Evolutionary conservation across 2,888 invertebrate species (phyloP), one percentile per base, ranked within the genome.

Genomic region (Netelia virgata): DNA sequence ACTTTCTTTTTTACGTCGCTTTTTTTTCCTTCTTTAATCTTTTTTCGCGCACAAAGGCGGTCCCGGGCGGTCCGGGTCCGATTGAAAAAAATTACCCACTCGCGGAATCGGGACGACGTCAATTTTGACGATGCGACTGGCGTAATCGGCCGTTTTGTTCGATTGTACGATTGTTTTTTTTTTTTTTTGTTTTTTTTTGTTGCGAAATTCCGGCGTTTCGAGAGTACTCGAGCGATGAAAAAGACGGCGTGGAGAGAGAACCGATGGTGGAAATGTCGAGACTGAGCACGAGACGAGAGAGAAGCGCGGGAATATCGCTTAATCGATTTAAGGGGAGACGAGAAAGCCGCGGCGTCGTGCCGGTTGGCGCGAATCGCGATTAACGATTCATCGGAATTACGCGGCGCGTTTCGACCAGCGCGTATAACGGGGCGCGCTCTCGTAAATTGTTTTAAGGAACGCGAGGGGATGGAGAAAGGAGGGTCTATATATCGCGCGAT

Each of bases 361-460:
- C 41, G 43, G 3, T n/a, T 20, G 66, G 47, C 47, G 66, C 14
- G 57, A 78, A 84, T 84, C 84, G 28, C 28, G 84, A 84, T 82
- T 84, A 84, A 82, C 78, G 82, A 84, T 84, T 84, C 84, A 78
- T 82, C 82, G 75, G 64, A 78, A 78, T 84, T 78, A 82, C 78
- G 78, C 77, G 78, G 78, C 77, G 78, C 74, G 43, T 79, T 84
- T 78, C 63, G 84, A 70, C 84, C 78, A 72, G 70, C 76, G 57
- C 57, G 57, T 61, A 50, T 61, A 28, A 28, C 28, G 28, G 28
- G 36, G 53, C 36, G 36, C 73, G 68, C 47, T 78, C 73, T 66
- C 72, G 69, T 72, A 70, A 84, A 84, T 84, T 78, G 82, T 82
- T 82, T 84, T 81, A 47, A 81, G 74, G 74, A 47, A 20, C 36